These are phyloP conservation scores for Papilio polyxenes DNA, from an alignment of 1,140 invertebrate species.

Conservation along the genomic window DNA sequence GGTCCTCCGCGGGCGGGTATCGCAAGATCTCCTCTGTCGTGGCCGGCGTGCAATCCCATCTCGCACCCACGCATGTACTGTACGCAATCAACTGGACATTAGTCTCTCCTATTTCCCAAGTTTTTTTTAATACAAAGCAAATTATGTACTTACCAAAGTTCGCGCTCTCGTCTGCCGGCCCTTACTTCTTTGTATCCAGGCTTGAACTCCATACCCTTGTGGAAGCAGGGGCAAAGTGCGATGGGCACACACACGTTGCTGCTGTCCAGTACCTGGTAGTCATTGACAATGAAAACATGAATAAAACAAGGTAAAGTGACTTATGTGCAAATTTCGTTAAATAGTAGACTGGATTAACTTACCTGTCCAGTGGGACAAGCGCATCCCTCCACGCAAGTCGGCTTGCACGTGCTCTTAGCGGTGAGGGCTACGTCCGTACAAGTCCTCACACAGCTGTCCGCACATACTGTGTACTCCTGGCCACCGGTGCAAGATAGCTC, in stretches of 20 bases:
- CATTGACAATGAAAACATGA: constrained; percentile 6
- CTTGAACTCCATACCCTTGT: constrained; percentile 86
- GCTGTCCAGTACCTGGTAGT: constrained; percentile 82
- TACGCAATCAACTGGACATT: neutral
- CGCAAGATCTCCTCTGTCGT: constrained; percentile 82
- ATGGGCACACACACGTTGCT: constrained; percentile 88
- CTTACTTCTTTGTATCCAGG: constrained; percentile 88
- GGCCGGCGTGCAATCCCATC: constrained; percentile 87
- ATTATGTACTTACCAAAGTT: constrained; percentile 84
- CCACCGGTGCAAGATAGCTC: constrained; percentile 88
- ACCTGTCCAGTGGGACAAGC: constrained; percentile 89
- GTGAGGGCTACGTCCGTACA: constrained; percentile 82
- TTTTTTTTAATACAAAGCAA: neutral
- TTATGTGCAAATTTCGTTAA: too few relatives aligned
- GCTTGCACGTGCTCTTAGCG: constrained; percentile 77
- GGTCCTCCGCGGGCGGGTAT: constrained; percentile 83
- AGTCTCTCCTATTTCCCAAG: neutral
- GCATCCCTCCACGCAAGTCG: constrained; percentile 92
- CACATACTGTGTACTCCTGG: constrained; percentile 90
- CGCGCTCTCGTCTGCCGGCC: constrained; percentile 83
- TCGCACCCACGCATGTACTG: constrained; percentile 87
- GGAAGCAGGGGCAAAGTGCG: constrained; percentile 87
- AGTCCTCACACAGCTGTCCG: constrained; percentile 86
- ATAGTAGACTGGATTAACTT: neutral
- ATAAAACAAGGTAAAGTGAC: too few relatives aligned